phyloP scores from a whole-genome alignment of 2,113 vertebrate species.

The Sclerurus mexicanus region DNA sequence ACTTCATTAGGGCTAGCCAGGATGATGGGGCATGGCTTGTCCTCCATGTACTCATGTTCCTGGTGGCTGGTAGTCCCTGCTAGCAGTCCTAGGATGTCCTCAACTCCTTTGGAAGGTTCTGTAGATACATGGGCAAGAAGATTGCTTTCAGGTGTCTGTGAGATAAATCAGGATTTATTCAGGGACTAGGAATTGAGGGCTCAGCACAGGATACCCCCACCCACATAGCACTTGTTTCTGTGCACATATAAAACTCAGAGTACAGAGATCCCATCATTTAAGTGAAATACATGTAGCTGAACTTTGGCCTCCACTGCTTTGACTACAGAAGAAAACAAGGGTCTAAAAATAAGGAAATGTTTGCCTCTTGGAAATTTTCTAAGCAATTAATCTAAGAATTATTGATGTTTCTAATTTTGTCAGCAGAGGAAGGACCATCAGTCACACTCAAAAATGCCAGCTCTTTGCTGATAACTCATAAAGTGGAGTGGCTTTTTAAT shows the following conservation, averaged over 20 bases:
- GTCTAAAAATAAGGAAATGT: constrained; percentile 56
- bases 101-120: background rate
- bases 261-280: background rate
- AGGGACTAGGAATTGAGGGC: background rate
- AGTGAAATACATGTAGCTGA: background rate
- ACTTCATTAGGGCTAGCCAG: background rate
- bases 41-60: background rate
- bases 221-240: background rate
- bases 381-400: constrained; percentile 47
- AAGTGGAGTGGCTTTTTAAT: constrained; percentile 28
- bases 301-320: constrained; percentile 41
- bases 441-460: background rate
- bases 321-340: constrained; percentile 49
- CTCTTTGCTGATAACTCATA: constrained; percentile 10
- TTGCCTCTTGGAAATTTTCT: constrained; percentile 42
- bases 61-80: background rate
- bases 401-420: constrained; percentile 46
- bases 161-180: background rate
- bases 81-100: background rate
- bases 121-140: background rate
- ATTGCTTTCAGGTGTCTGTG: background rate
- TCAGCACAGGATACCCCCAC: background rate
- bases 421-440: constrained; percentile 1
- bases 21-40: background rate
- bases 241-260: background rate